Conservation (phyloP, 2,113 vertebrate genomes). For the Phyllostomus hastatus region DNA sequence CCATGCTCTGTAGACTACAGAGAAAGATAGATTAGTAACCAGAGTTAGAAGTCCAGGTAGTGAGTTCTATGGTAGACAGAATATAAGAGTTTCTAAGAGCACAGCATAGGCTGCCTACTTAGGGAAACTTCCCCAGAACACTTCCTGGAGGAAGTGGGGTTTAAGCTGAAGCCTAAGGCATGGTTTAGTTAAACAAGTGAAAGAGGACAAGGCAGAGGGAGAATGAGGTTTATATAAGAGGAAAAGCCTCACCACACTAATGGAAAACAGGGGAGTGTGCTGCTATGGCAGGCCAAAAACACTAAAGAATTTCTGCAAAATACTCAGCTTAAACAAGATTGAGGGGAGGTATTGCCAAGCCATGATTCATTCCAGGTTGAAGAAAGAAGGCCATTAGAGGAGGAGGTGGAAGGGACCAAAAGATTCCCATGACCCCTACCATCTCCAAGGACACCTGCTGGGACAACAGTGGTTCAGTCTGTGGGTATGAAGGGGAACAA, state of each 20-base stretch:
- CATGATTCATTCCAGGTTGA: background rate
- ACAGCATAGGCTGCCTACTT: background rate
- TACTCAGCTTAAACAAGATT: background rate
- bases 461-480: background rate
- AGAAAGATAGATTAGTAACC: background rate
- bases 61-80: background rate
- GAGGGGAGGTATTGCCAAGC: background rate
- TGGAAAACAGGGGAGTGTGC: background rate
- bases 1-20: background rate
- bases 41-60: background rate
- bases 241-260: background rate
- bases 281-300: background rate
- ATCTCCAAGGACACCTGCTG: background rate
- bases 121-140: background rate
- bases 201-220: background rate
- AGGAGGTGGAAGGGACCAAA: background rate
- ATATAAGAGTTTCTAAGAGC: background rate
- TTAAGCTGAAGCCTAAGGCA: background rate
- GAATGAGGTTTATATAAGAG: background rate
- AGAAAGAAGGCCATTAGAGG: background rate
- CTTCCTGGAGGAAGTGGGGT: background rate
- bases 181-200: background rate
- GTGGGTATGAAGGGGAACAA: background rate
- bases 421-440: background rate
- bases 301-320: background rate